Evolutionary conservation across 2,797 vertebrate species (phyloP).

Genomic region (Chiroxiphia lanceolata): DNA sequence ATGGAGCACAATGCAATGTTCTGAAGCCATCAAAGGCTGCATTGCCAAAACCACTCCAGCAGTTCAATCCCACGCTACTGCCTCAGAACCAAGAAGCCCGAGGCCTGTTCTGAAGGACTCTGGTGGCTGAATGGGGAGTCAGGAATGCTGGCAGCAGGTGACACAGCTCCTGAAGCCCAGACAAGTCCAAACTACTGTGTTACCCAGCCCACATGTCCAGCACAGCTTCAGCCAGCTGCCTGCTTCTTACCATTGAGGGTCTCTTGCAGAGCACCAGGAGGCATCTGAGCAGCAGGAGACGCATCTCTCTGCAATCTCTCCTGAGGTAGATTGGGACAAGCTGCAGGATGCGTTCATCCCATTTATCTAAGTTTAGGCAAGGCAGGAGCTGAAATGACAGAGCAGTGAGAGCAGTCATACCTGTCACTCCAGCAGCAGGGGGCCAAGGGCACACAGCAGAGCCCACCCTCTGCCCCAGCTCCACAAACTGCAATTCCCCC

Average conservation of each 20-base stretch:
- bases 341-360: neutral
- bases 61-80: neutral
- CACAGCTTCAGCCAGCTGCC: neutral
- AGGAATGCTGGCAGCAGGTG: neutral
- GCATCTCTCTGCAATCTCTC: neutral
- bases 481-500: accelerated
- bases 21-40: neutral
- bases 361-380: accelerated
- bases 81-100: neutral
- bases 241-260: neutral
- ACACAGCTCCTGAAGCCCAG: neutral
- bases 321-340: neutral
- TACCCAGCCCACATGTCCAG: neutral
- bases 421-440: too few relatives aligned
- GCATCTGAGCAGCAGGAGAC: neutral
- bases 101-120: neutral
- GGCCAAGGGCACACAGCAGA: neutral
- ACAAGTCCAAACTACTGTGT: neutral
- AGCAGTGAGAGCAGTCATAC: too few relatives aligned
- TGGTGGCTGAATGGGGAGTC: neutral
- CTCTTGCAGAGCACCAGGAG: accelerated
- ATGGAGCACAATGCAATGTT: neutral
- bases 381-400: neutral
- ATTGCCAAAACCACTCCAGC: neutral
- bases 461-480: neutral